phyloP scores from a whole-genome alignment of 2,797 vertebrate genomes.

The Sebastes iracundus region DNA sequence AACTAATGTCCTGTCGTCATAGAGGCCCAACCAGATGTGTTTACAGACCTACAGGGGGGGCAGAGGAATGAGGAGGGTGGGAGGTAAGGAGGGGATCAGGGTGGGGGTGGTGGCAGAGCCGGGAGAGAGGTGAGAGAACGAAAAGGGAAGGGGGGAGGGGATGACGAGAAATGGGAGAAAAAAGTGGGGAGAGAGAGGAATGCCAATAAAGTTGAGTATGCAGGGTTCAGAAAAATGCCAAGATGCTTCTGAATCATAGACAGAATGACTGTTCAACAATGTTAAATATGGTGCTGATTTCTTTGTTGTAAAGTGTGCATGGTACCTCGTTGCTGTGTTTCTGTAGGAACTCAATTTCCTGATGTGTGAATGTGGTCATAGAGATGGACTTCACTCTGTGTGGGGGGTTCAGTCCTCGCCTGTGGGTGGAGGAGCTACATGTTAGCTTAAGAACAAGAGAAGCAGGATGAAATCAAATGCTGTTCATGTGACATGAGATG shows the following conservation, averaged over 20 bases:
- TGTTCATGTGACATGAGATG: slow-evolving; percentile 4
- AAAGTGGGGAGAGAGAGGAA: slow-evolving; percentile 51
- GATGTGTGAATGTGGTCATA: slow-evolving; percentile 98
- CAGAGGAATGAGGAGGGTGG: slow-evolving; percentile 53
- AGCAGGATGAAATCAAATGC: slow-evolving; percentile 22
- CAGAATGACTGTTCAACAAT: background rate
- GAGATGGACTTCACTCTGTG: slow-evolving; percentile 99
- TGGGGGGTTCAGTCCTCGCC: slow-evolving; percentile 96
- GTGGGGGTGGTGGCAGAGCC: slow-evolving; percentile 53
- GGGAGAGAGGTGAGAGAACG: slow-evolving; percentile 60
- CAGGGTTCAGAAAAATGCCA: slow-evolving; percentile 34
- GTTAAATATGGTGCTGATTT: background rate
- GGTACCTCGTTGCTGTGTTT: slow-evolving; percentile 97
- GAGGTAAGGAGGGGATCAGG: slow-evolving; percentile 34
- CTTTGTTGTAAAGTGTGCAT: background rate
- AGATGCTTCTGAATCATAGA: slow-evolving; percentile 20
- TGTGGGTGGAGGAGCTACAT: slow-evolving; percentile 67
- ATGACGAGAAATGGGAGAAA: slow-evolving; percentile 25
- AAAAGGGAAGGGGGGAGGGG: slow-evolving; percentile 47
- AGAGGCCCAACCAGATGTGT: slow-evolving; percentile 99
- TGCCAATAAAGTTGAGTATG: slow-evolving; percentile 64
- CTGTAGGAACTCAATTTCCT: slow-evolving; percentile 98
- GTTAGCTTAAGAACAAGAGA: slow-evolving; percentile 54
- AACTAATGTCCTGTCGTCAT: slow-evolving; percentile 97
- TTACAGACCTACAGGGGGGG: slow-evolving; percentile 91